Evolutionary conservation across 2,888 invertebrate species (phyloP).

Genomic region (Macrophya alboannulata): DNA sequence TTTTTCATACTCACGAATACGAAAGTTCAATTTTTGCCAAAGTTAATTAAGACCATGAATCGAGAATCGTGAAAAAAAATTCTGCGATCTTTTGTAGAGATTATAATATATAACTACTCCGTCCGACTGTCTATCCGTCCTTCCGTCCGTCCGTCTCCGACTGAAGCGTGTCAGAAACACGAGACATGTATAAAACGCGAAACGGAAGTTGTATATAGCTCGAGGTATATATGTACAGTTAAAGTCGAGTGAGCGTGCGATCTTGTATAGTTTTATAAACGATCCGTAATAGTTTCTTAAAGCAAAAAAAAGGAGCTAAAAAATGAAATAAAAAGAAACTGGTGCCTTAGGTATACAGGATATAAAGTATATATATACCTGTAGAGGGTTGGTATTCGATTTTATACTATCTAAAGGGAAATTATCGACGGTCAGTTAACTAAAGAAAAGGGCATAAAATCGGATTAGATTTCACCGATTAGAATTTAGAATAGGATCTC

Average conservation of each 20-base stretch:
- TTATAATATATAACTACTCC: neutral
- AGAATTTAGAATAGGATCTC: slow-evolving; percentile 34
- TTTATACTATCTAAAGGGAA: slow-evolving; percentile 1
- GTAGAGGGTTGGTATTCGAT: slow-evolving; percentile 1
- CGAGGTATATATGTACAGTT: slow-evolving; percentile 15
- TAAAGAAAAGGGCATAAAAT: slow-evolving; percentile 36
- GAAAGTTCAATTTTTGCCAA: no score
- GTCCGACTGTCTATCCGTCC: neutral
- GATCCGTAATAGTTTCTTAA: neutral
- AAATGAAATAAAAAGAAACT: no score
- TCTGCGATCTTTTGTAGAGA: neutral
- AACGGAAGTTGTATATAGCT: slow-evolving; percentile 23
- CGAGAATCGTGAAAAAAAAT: neutral
- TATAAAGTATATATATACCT: neutral
- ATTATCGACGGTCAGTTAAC: slow-evolving; percentile 49
- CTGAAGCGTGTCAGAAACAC: slow-evolving; percentile 46
- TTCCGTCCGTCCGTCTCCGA: slow-evolving; percentile 11
- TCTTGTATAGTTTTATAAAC: neutral
- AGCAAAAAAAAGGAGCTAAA: neutral
- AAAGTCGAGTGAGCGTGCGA: neutral
- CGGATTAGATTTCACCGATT: slow-evolving; percentile 51
- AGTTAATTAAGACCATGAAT: neutral
- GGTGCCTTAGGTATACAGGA: no score
- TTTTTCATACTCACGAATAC: no score
- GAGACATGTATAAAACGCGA: slow-evolving; percentile 24